Evolutionary conservation across 2,888 invertebrate genomes (phyloP), one percentile per base, ranked within the genome.

Genomic region (Drosophila borealis): DNA sequence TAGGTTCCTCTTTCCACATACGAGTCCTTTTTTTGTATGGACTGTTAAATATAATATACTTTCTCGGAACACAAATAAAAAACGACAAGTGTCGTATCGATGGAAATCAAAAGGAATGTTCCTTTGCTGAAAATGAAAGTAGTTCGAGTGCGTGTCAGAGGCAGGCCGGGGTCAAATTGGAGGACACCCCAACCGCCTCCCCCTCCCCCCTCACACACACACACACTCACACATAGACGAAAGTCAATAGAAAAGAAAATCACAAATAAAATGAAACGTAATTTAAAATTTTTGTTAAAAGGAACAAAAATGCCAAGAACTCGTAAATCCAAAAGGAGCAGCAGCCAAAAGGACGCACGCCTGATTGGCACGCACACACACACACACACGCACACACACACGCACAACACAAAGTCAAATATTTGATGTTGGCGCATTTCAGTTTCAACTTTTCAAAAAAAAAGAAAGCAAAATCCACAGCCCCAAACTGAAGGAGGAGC

Each of bases 391-490:
- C 8, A 37, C 70, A 59, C 51, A 61, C 10, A 50, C 41, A 41
- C 17, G 48, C 36, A 13, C 42, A 13, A 45, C 68, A 86, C 78
- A 86, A 85, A 85, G 89, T 84, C 87, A 85, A 85, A 85, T 88
- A 88, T 88, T 88, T 85, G 89, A 84, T 74, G 78, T 77, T 88
- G 76, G 74, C 67, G 70, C 67, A 86, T 88, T 83, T 85, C 81
- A 78, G 64, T 86, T 86, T 88, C 64, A 80, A 76, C 74, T 88
- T 84, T 78, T 69, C 54, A 50, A 64, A 76, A 85, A 36, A 6
- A 37, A 34, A 61, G 11, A 51, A 60, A 36, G 33, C 33, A 60
- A 67, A 62, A 49, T 77, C 64, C 41, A 63, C 46, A 60, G 78
- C 48, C 62, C 53, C 60, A 55, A 60, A 62, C 51, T 53, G 50